A percentile compares a stretch with the other conserved stretches of the same genome.
Conservation (phyloP, 2,888 invertebrate genomes). For the Chymomyza fuscimana region DNA sequence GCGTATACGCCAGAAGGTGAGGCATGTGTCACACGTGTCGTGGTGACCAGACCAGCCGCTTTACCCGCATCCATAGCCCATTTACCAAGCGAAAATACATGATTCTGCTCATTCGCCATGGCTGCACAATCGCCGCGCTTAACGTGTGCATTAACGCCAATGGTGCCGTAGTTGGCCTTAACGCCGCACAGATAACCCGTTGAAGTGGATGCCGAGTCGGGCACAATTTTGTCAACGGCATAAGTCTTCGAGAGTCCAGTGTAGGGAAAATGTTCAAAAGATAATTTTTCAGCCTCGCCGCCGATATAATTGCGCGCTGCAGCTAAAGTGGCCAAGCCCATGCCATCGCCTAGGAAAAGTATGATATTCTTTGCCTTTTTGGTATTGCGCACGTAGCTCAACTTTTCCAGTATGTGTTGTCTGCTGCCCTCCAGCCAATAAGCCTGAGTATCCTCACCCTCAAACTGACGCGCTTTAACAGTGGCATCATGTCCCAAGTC, state of each 20-base stretch:
- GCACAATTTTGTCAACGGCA: slow-evolving; percentile 87
- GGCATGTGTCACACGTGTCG: slow-evolving; percentile 89
- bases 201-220: slow-evolving; percentile 90
- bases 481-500: slow-evolving; percentile 11
- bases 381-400: slow-evolving; percentile 62
- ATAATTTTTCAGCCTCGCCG: slow-evolving; percentile 86
- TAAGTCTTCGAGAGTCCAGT: slow-evolving; percentile 88
- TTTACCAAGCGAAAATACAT: slow-evolving; percentile 85
- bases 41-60: slow-evolving; percentile 86
- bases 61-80: slow-evolving; percentile 86
- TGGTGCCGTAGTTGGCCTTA: slow-evolving; percentile 87
- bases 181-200: slow-evolving; percentile 90
- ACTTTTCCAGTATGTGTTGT: slow-evolving; percentile 65
- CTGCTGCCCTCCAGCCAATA: slow-evolving; percentile 67
- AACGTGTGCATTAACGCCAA: slow-evolving; percentile 87
- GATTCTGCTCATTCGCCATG: slow-evolving; percentile 81
- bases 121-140: slow-evolving; percentile 83
- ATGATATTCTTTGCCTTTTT: slow-evolving; percentile 88
- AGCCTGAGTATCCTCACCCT: slow-evolving; percentile 50
- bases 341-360: slow-evolving; percentile 92
- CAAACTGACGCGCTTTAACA: background rate
- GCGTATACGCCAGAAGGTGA: slow-evolving; percentile 86
- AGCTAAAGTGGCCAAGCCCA: slow-evolving; percentile 90
- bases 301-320: slow-evolving; percentile 88
- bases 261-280: slow-evolving; percentile 88